These are phyloP conservation scores for Pterois miles DNA, from an alignment of 2,797 vertebrate genomes.

Conservation along the genomic window DNA sequence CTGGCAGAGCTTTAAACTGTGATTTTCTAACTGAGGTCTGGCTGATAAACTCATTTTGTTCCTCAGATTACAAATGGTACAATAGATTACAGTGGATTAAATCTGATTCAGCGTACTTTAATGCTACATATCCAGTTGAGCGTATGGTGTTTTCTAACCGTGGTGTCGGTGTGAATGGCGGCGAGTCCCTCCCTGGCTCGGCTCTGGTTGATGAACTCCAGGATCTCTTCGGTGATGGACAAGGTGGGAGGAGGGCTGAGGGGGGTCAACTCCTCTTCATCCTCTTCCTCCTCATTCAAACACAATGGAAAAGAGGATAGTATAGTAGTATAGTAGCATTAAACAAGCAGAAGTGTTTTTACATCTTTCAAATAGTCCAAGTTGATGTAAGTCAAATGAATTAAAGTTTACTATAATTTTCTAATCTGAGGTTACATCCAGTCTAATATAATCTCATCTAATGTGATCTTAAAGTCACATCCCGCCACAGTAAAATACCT, in stretches of 20 bases:
- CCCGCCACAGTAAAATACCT: conserved; percentile 16
- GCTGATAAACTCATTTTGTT: neutral
- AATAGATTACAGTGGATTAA: neutral
- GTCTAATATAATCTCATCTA: too few relatives aligned
- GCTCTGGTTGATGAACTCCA: conserved; percentile 89
- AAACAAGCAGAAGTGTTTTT: neutral
- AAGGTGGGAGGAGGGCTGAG: conserved; percentile 79
- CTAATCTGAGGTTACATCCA: too few relatives aligned
- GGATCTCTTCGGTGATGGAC: conserved; percentile 92
- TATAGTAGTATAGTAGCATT: neutral
- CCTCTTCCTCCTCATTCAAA: conserved; percentile 47
- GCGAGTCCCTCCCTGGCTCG: conserved; percentile 68
- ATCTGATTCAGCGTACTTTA: neutral
- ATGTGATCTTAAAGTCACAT: neutral
- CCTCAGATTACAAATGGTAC: neutral
- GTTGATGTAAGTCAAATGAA: too few relatives aligned
- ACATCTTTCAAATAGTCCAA: neutral
- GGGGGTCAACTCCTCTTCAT: conserved; percentile 74
- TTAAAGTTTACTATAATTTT: too few relatives aligned
- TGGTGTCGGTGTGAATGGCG: neutral
- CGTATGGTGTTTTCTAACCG: conserved; percentile 14
- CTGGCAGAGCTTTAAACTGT: too few relatives aligned
- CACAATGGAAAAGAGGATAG: neutral
- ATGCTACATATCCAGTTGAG: neutral
- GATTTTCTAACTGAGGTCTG: neutral